Conservation (phyloP, 1,140 invertebrate species). For the Leucophenga varia region DNA sequence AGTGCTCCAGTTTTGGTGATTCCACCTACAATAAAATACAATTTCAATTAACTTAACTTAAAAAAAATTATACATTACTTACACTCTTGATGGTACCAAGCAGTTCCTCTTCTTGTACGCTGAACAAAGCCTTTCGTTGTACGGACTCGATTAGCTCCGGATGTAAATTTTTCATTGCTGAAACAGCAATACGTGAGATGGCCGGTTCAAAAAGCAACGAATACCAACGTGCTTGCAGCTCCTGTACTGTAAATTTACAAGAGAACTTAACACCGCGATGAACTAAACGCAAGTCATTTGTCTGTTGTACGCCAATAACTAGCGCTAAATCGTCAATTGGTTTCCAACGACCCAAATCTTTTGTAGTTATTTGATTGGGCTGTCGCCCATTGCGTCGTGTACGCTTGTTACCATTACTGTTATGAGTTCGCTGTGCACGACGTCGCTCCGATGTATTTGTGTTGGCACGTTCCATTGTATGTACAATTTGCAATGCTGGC, state of each 20-base stretch:
- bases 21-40: conserved; percentile 29
- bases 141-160: conserved; percentile 84
- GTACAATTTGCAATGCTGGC: conserved; percentile 15
- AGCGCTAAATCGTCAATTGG: conserved; percentile 93
- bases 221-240: conserved; percentile 95
- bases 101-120: conserved; percentile 84
- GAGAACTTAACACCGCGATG: conserved; percentile 94
- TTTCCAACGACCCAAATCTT: conserved; percentile 94
- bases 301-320: conserved; percentile 91
- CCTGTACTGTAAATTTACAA: conserved; percentile 89
- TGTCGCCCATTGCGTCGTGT: conserved; percentile 63
- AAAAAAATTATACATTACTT: conserved; percentile 41
- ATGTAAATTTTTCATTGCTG: conserved; percentile 91
- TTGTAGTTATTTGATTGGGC: conserved; percentile 66
- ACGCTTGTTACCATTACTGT: conserved; percentile 55
- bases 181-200: conserved; percentile 82
- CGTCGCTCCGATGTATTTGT: conserved; percentile 19
- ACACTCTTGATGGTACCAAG: conserved; percentile 82
- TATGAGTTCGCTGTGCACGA: conserved; percentile 38
- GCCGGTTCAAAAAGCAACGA: conserved; percentile 89
- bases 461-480: conserved; percentile 25
- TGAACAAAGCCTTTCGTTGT: conserved; percentile 87
- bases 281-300: conserved; percentile 83
- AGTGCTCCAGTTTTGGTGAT: conserved; percentile 71
- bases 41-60: conserved; percentile 2